Conservation (phyloP, 2,113 vertebrate genomes). For the Perccottus glenii region DNA sequence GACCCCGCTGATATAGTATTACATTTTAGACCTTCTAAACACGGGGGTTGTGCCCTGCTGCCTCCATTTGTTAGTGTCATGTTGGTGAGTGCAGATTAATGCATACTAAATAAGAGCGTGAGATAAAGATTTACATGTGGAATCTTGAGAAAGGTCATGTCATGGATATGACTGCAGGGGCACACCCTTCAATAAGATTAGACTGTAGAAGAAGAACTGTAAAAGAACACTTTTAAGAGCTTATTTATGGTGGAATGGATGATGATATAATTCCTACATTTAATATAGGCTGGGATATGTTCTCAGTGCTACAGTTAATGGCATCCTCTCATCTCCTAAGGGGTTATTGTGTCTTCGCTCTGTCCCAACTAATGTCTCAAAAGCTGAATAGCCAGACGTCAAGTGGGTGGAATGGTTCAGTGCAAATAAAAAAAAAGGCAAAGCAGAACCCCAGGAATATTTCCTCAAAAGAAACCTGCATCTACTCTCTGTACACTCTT, state of each 20-base stretch:
- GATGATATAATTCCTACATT: constrained; percentile 40
- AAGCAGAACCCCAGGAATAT: constrained; percentile 33
- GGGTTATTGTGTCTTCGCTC: constrained; percentile 9
- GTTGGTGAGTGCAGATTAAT: constrained; percentile 15
- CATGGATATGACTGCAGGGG: constrained; percentile 30
- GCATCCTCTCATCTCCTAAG: constrained; percentile 14
- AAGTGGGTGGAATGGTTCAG: background rate
- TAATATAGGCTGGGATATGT: constrained; percentile 34
- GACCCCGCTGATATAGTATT: background rate
- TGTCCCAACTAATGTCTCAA: constrained; percentile 29
- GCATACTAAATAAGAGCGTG: constrained; percentile 26
- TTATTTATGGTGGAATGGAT: constrained; percentile 18
- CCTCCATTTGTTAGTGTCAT: constrained; percentile 28
- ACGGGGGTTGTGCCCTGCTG: background rate
- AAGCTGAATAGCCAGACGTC: constrained; percentile 33
- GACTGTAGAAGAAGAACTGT: too few species aligned
- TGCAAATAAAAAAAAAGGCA: constrained; percentile 15
- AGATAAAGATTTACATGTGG: constrained; percentile 2
- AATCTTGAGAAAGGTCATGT: constrained; percentile 48
- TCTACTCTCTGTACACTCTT: constrained; percentile 34
- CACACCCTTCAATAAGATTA: constrained; percentile 36
- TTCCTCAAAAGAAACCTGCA: constrained; percentile 54
- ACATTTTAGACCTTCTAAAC: constrained; percentile 21
- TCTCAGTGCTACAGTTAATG: constrained; percentile 31
- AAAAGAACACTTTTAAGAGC: constrained; percentile 35